Percentiles rank a stretch among this genome's conserved stretches.
These are phyloP conservation scores for Agrypnia vestita DNA, from an alignment of 1,140 invertebrate species.

Conservation along the genomic window DNA sequence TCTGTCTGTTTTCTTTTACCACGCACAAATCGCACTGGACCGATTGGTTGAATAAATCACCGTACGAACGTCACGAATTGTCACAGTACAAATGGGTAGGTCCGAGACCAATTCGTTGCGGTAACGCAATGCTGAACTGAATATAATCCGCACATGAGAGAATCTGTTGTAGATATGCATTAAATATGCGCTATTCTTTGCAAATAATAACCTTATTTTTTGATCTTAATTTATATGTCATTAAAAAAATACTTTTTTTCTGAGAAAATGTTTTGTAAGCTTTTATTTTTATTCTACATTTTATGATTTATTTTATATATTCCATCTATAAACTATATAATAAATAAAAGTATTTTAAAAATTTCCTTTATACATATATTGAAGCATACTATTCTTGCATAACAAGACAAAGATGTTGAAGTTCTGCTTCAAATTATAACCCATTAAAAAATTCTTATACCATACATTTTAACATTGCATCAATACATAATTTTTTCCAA, in stretches of 20 bases:
- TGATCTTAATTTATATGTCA: background rate
- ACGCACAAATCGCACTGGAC: constrained; percentile 50
- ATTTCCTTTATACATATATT: too few relatives aligned
- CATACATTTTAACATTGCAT: too few relatives aligned
- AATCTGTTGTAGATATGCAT: constrained; percentile 9
- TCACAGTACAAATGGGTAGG: constrained; percentile 60
- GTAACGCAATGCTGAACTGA: background rate
- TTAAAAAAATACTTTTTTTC: background rate
- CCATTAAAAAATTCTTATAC: too few relatives aligned
- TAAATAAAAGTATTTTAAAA: too few relatives aligned
- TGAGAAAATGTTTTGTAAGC: too few relatives aligned
- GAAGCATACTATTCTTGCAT: too few relatives aligned
- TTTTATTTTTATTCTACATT: too few relatives aligned
- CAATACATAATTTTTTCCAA: too few relatives aligned
- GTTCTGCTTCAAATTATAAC: too few relatives aligned
- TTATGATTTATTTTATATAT: too few relatives aligned
- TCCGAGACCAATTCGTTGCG: constrained; percentile 9
- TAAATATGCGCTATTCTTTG: background rate
- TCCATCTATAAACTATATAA: too few relatives aligned
- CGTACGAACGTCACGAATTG: constrained; percentile 17
- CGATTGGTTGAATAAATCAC: constrained; percentile 27
- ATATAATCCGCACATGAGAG: constrained; percentile 1
- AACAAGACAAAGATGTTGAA: too few relatives aligned
- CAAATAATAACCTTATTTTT: background rate
- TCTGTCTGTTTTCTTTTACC: constrained; percentile 24